Evolutionary conservation across 1,140 invertebrate genomes (phyloP), one percentile per base, ranked within the genome.

Genomic region (Drosophila arizonae): DNA sequence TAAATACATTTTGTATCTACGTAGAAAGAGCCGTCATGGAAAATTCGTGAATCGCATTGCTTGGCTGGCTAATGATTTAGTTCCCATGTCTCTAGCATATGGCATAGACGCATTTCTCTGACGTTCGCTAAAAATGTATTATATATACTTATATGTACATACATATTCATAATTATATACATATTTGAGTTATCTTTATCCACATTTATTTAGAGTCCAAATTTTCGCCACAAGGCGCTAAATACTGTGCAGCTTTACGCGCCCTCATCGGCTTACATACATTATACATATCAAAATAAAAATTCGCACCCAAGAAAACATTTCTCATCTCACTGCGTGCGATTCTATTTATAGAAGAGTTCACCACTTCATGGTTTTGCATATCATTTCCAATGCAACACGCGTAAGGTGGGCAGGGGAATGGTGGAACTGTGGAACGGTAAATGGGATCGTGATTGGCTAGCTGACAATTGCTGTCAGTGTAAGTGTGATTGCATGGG

Each of bases 311-410:
- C 28, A 13, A 46, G 2, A 17, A 65, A 64, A 81, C 68, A 79
- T 77, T 68, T 76, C 67, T 57, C 65, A 76, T 73, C 76, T 85
- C 52, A n/a, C 63, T 77, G 81, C 75, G 78, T 78, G 66, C 30
- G 41, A 81, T 76, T 30, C 28, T 87, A 88, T 88, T 88, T 87
- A 77, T 79, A 88, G 82, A 67, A 56, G 50, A 69, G 58, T 76
- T 56, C 41, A 45, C 39, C 41, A 45, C 39, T 39, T 52, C 36
- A 26, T 36, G 30, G 41, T 46, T 86, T 87, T 87, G 82, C 84
- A 87, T 88, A 87, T 77, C 64, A 88, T 82, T 86, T 86, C 82
- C 82, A 87, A 86, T 86, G 82, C 84, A 86, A 58, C 77, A 6
- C 6, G 43, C 43, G 43, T 17, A 8, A 46, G 43, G 15, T 43